Evolutionary conservation across 2,888 invertebrate species (phyloP).

Genomic region (Xestia rhomboidea): DNA sequence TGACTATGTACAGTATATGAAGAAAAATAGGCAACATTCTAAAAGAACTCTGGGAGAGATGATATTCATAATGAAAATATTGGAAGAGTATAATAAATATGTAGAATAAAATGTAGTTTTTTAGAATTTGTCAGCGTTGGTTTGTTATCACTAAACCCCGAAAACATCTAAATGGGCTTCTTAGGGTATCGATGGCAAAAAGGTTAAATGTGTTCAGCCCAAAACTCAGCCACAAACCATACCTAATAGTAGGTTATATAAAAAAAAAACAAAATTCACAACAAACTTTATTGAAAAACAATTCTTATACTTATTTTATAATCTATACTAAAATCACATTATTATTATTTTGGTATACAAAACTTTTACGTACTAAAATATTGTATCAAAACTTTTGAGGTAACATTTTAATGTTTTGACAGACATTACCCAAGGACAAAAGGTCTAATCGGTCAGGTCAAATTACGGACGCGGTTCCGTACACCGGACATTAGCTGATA

Average conservation of each 20-base stretch:
- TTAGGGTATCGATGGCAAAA: neutral
- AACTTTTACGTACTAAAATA: conserved; percentile 22
- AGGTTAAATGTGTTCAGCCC: neutral
- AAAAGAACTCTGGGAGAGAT: conserved; percentile 72
- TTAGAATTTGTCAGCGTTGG: too few species aligned
- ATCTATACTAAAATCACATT: conserved; percentile 67
- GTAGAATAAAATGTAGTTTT: conserved; percentile 25
- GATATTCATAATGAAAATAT: conserved; percentile 72
- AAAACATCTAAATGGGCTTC: neutral
- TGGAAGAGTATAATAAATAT: conserved; percentile 70
- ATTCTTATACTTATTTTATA: conserved; percentile 31
- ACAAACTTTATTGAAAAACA: conserved; percentile 72
- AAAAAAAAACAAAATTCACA: conserved; percentile 52
- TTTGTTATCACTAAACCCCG: too few species aligned
- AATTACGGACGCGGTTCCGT: neutral
- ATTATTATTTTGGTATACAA: conserved; percentile 66
- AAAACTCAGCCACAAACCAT: neutral
- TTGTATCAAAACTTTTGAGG: conserved; percentile 37
- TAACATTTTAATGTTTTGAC: conserved; percentile 14
- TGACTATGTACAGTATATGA: conserved; percentile 69
- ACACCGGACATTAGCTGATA: neutral
- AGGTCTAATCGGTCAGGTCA: neutral
- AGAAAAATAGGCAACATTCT: conserved; percentile 68
- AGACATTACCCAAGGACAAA: neutral
- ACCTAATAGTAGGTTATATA: neutral